Evolutionary conservation across 1,140 invertebrate species (phyloP).

Genomic region (Drosophila mayri): DNA sequence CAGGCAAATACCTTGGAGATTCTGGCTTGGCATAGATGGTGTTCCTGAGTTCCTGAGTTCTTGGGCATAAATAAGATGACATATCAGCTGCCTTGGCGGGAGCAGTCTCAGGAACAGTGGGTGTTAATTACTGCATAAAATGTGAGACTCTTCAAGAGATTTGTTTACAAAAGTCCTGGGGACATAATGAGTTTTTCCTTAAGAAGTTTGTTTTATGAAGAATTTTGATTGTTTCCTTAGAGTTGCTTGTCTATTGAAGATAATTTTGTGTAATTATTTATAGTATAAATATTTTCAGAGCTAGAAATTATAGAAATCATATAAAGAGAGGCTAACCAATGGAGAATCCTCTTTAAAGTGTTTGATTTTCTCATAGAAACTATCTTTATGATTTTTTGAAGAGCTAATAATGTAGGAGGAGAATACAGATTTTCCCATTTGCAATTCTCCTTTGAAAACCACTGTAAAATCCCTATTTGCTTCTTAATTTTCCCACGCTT

Average conservation of each 20-base stretch:
- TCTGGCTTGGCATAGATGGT: background rate
- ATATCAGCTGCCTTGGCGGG: constrained; percentile 48
- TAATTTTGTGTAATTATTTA: background rate
- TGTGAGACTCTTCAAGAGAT: constrained; percentile 1
- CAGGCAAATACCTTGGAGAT: constrained; percentile 36
- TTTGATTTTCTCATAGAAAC: too few relatives aligned
- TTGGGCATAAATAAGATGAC: constrained; percentile 38
- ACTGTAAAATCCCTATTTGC: background rate
- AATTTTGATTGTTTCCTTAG: background rate
- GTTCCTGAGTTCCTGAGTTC: background rate
- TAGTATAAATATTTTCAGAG: background rate
- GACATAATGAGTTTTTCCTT: background rate
- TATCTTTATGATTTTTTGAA: too few relatives aligned
- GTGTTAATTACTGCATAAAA: background rate
- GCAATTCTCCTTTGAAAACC: background rate
- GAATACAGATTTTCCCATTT: too few relatives aligned
- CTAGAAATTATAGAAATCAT: background rate
- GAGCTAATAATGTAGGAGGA: too few relatives aligned
- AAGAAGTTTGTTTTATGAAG: background rate
- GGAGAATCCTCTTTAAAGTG: too few relatives aligned
- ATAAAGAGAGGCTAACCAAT: background rate
- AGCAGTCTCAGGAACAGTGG: constrained; percentile 23
- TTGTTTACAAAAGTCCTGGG: constrained; percentile 9
- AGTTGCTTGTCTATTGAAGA: background rate
- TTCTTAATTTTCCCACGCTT: background rate